These are phyloP conservation scores for Nasonia giraulti DNA, from an alignment of 1,140 invertebrate species.

Conservation along the genomic window DNA sequence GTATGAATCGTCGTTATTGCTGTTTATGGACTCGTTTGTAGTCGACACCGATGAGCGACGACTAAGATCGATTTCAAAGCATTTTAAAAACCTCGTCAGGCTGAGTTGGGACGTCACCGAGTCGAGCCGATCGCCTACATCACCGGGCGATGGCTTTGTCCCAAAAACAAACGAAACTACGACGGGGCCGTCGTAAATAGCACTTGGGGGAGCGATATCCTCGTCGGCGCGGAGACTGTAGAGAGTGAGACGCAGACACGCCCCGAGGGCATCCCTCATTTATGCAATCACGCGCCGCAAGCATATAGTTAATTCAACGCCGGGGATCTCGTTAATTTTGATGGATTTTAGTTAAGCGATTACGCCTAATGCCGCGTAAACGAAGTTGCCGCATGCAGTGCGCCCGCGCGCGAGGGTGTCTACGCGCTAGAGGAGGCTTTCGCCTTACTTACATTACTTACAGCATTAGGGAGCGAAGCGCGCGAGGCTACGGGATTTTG, in stretches of 20 bases:
- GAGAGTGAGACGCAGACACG: neutral
- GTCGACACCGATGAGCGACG: too few relatives aligned
- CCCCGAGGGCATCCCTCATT: constrained; percentile 6
- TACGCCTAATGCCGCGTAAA: constrained; percentile 32
- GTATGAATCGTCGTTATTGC: neutral
- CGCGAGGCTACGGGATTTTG: neutral
- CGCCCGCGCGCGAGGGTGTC: neutral
- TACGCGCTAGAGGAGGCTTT: constrained; percentile 15
- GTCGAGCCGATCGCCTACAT: neutral
- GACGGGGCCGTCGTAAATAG: neutral
- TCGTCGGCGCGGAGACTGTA: neutral
- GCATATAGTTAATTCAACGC: neutral
- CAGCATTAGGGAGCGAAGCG: neutral
- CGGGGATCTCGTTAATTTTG: constrained; percentile 36
- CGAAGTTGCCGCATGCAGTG: neutral
- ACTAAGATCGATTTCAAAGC: neutral
- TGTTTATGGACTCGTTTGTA: neutral
- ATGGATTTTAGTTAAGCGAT: constrained; percentile 46
- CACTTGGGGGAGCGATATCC: constrained; percentile 7
- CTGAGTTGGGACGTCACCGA: neutral
- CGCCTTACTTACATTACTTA: constrained; percentile 30
- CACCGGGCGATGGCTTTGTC: neutral
- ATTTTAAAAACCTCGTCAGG: neutral
- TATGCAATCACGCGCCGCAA: constrained; percentile 18
- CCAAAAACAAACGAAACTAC: neutral